Conservation (phyloP, 2,797 vertebrate genomes). For the Pygocentrus nattereri region DNA sequence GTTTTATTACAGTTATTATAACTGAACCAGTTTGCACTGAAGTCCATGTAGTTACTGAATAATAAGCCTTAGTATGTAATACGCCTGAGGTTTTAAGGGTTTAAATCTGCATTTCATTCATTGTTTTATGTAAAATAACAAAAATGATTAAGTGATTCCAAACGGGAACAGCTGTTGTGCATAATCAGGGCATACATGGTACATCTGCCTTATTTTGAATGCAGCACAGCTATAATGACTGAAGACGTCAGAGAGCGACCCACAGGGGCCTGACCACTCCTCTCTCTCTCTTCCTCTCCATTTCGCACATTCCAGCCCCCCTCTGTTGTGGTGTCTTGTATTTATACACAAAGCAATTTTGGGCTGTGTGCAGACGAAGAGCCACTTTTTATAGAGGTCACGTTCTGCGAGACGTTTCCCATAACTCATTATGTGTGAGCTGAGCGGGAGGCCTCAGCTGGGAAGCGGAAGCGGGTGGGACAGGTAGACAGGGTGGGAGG, state of each 20-base stretch:
- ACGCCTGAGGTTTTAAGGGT: no score
- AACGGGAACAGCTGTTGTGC: background rate
- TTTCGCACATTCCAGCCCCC: constrained; percentile 12
- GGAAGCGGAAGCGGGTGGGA: constrained; percentile 17
- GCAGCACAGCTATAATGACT: background rate
- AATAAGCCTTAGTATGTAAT: no score
- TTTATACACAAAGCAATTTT: constrained; percentile 51
- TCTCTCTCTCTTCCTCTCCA: background rate
- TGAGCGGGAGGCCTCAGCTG: constrained; percentile 13
- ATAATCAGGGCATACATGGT: background rate
- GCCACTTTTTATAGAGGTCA: constrained; percentile 43
- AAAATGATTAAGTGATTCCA: background rate
- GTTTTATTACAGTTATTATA: no score
- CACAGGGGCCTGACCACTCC: background rate
- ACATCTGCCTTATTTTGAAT: background rate
- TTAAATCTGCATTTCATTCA: no score
- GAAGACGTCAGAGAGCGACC: background rate
- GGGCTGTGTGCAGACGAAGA: constrained; percentile 31
- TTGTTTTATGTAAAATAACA: no score
- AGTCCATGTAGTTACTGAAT: no score
- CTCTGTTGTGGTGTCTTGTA: constrained; percentile 38
- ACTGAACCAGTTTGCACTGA: no score
- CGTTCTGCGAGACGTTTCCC: constrained; percentile 16
- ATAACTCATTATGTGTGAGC: constrained; percentile 37
- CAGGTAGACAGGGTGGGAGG: constrained; percentile 2